These are phyloP conservation scores for Melanchra persicariae DNA, from an alignment of 2,888 invertebrate species.

Conservation along the genomic window DNA sequence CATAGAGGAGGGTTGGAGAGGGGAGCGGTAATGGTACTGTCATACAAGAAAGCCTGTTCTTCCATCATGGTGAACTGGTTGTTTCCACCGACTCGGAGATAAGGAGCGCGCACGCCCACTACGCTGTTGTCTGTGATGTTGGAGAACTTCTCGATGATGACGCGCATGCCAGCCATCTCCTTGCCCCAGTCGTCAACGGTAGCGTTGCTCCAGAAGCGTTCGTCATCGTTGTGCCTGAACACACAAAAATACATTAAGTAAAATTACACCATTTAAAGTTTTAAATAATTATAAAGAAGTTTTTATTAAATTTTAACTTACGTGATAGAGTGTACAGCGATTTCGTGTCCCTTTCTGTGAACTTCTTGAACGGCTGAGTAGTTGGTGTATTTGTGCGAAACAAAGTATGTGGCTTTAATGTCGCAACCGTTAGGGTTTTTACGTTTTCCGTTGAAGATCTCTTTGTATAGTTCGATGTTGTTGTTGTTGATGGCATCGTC, in stretches of 20 bases:
- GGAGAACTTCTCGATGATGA: slow-evolving; percentile 96
- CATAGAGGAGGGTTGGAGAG: slow-evolving; percentile 97
- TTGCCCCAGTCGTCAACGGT: slow-evolving; percentile 98
- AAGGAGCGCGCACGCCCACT: slow-evolving; percentile 97
- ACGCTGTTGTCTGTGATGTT: slow-evolving; percentile 97
- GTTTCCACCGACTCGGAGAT: slow-evolving; percentile 97
- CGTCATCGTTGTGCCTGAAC: slow-evolving; percentile 96
- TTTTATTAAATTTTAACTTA: slow-evolving; percentile 87
- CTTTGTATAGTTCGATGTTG: slow-evolving; percentile 98
- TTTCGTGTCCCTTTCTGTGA: slow-evolving; percentile 97
- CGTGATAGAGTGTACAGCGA: slow-evolving; percentile 98
- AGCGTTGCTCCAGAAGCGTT: slow-evolving; percentile 98
- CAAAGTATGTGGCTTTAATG: slow-evolving; percentile 97
- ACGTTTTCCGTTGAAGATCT: slow-evolving; percentile 96
- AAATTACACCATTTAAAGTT: neutral
- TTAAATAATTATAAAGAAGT: neutral
- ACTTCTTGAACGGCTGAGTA: slow-evolving; percentile 98
- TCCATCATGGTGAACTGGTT: slow-evolving; percentile 99
- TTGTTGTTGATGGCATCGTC: slow-evolving; percentile 99
- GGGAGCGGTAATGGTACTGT: slow-evolving; percentile 98
- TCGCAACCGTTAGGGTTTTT: slow-evolving; percentile 98
- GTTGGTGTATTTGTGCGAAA: slow-evolving; percentile 98
- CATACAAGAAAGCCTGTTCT: slow-evolving; percentile 98
- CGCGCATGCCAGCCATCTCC: slow-evolving; percentile 98
- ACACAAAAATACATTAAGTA: slow-evolving; percentile 26